Evolutionary conservation across 2,888 invertebrate genomes (phyloP).

Genomic region (Drosophila merina): DNA sequence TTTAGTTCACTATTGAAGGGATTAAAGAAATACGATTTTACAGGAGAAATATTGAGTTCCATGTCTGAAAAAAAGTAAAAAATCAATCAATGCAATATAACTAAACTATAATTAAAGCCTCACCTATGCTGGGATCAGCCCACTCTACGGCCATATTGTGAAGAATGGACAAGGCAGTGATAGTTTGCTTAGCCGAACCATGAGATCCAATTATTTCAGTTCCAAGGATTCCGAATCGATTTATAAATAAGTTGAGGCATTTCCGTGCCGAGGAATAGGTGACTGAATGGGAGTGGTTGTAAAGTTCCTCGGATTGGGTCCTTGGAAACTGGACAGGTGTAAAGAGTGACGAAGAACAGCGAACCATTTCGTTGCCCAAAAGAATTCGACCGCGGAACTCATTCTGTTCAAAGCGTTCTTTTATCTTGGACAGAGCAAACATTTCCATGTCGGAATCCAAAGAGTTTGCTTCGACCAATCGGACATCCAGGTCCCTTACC

Average conservation of each 20-base stretch:
- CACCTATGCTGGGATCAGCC: conserved; percentile 69
- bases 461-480: conserved; percentile 46
- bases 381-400: conserved; percentile 79
- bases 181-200: conserved; percentile 67
- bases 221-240: conserved; percentile 71
- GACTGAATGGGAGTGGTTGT: conserved; percentile 67
- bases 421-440: conserved; percentile 71
- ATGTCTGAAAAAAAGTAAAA: conserved; percentile 36
- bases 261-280: conserved; percentile 71
- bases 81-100: not conserved
- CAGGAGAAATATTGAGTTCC: conserved; percentile 41
- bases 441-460: conserved; percentile 55
- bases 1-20: conserved; percentile 13
- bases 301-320: conserved; percentile 67
- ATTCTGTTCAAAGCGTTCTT: conserved; percentile 80
- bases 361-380: conserved; percentile 66
- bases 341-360: conserved; percentile 68
- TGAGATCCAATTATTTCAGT: conserved; percentile 66
- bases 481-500: conserved; percentile 78
- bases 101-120: not conserved
- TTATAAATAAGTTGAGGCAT: conserved; percentile 64
- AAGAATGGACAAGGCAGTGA: conserved; percentile 74
- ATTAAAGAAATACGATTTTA: conserved; percentile 46
- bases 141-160: conserved; percentile 81
- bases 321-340: conserved; percentile 69